A percentile compares a stretch with the other conserved stretches of the same genome.
phyloP scores from a whole-genome alignment of 2,797 vertebrate species.

The Babyrousa celebensis region DNA sequence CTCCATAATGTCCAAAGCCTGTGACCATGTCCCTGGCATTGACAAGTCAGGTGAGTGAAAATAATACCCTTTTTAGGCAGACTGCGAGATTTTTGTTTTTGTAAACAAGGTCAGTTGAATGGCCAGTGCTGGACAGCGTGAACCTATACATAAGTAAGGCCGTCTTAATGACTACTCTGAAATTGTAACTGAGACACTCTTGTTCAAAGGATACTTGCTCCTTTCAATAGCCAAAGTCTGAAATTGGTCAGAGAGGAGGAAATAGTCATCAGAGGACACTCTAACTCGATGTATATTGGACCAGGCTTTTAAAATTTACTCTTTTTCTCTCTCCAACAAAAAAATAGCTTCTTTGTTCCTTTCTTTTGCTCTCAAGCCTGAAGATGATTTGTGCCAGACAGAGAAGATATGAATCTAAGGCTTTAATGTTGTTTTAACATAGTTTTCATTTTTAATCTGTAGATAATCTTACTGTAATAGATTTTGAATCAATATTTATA shows the following conservation, averaged over 20 bases:
- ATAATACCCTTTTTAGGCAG: not conserved
- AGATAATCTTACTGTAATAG: constrained; percentile 77
- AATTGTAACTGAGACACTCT: not conserved
- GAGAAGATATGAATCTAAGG: constrained; percentile 59
- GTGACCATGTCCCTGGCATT: not conserved
- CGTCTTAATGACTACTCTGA: not conserved
- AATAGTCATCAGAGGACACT: not conserved
- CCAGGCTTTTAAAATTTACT: constrained; percentile 36
- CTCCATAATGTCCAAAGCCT: not conserved
- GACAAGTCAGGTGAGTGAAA: not conserved
- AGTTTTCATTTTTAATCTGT: constrained; percentile 77
- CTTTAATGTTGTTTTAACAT: constrained; percentile 78
- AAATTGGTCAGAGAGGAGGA: not conserved
- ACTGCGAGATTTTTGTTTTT: not conserved
- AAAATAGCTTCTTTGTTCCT: constrained; percentile 54
- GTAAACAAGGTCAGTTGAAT: not conserved
- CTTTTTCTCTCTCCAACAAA: constrained; percentile 51
- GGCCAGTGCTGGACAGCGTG: not conserved
- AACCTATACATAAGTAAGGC: not conserved
- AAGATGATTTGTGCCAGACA: constrained; percentile 65
- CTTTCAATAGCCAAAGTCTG: not conserved
- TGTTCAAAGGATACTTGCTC: not conserved
- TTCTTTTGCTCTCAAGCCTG: constrained; percentile 49
- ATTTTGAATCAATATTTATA: constrained; percentile 88
- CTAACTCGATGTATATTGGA: not conserved